Conservation (phyloP, 2,888 invertebrate species). For the Micoletzkya japonica region DNA sequence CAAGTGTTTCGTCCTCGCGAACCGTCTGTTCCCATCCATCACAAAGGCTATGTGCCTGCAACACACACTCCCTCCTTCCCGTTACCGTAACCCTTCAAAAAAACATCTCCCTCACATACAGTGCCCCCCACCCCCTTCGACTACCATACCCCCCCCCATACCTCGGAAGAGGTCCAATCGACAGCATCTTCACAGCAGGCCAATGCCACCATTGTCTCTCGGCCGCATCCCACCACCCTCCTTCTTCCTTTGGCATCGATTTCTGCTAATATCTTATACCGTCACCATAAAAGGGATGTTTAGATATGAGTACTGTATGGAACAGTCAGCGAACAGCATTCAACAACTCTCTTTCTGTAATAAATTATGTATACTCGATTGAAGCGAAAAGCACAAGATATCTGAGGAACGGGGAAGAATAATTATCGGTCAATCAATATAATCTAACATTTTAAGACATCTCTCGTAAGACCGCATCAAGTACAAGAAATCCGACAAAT, state of each 20-base stretch:
- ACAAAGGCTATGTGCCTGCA: constrained; percentile 93
- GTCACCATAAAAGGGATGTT: no score
- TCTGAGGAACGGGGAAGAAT: no score
- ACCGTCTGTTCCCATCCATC: constrained; percentile 97
- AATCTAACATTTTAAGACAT: no score
- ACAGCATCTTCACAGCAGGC: constrained; percentile 22
- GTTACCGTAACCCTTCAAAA: not conserved
- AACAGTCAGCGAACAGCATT: no score
- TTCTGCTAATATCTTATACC: no score
- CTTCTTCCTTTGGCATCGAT: not conserved
- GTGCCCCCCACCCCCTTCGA: not conserved
- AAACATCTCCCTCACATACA: not conserved
- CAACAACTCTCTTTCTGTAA: no score
- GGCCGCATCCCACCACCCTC: constrained; percentile 30
- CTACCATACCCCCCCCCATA: constrained; percentile 2
- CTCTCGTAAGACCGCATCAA: no score
- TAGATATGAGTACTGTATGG: no score
- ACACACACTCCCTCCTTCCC: not conserved
- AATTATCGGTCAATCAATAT: no score
- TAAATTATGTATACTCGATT: no score
- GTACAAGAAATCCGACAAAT: no score
- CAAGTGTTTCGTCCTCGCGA: constrained; percentile 80
- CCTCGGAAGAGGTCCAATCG: constrained; percentile 30
- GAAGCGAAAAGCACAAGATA: no score
- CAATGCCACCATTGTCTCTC: constrained; percentile 35